Evolutionary conservation across 2,113 vertebrate species (phyloP).

Genomic region (Callorhinus ursinus): DNA sequence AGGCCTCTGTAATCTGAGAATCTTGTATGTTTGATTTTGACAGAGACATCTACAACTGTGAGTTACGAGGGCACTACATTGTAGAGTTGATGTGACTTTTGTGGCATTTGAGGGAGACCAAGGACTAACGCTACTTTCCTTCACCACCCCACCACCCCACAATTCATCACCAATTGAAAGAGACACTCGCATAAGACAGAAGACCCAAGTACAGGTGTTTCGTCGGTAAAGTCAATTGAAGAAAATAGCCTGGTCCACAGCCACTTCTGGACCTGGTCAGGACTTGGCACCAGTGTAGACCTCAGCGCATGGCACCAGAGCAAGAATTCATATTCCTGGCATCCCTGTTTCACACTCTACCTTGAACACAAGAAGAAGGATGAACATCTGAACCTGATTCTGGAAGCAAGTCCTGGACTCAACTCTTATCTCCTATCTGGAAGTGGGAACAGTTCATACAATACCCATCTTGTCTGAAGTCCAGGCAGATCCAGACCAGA

Average conservation of each 20-base stretch:
- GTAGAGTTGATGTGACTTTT: neutral
- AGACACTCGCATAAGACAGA: neutral
- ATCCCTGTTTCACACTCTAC: neutral
- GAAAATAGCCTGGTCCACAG: neutral
- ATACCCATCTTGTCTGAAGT: neutral
- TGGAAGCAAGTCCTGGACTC: neutral
- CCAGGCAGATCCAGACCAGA: neutral
- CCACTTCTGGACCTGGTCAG: neutral
- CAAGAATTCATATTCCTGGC: neutral
- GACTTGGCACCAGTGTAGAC: neutral
- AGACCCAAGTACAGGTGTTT: neutral
- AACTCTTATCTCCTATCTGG: neutral
- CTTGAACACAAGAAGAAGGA: neutral
- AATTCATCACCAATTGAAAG: neutral
- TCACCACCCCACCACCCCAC: neutral
- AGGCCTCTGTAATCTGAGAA: neutral
- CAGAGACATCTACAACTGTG: neutral
- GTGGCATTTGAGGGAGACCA: neutral
- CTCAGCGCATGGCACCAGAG: neutral
- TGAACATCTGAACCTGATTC: neutral
- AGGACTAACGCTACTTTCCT: neutral
- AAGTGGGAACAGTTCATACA: neutral
- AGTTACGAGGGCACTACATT: neutral
- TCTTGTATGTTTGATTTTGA: neutral
- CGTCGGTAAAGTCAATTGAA: neutral